Evolutionary conservation across 64 coral and sea anemone genomes (phyloP), one percentile per base, ranked within the genome.

Genomic region (Orbicella faveolata): DNA sequence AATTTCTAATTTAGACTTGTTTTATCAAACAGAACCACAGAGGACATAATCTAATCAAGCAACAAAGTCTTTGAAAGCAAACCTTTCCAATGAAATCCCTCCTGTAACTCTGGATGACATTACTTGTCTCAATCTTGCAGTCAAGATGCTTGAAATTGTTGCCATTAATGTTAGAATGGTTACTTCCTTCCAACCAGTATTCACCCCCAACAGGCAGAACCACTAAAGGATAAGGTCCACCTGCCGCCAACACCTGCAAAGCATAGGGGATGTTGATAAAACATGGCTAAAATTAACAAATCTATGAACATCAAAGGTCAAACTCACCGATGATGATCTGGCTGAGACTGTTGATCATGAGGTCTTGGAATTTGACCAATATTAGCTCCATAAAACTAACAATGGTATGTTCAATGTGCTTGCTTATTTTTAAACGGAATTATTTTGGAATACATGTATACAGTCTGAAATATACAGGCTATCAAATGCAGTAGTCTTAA

Each of bases 111-210:
- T 91, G 79, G 35, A 91, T 84, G 19, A 84, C 69, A 34, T 84
- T 77, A 72, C 93, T 92, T 59, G 79, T 92, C 76, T 96, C 91
- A 51, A 96, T 90, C 53, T 77, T 83, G 80, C 94, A 93, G 14
- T 61, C 82, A 62, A 79, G 33, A 74, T 57, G 61, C 54, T 36
- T 75, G 13, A 26, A 62, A 53, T 91, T 55, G 15, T 37, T 61
- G 36, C 30, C 35, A 25, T 8, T 77, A 20, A 91, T 33, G 18
- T 19, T 59, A 33, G 41, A 87, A 84, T 98, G 96, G 19, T 98
- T 98, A 30, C 90, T 95, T 37, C 96, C 96, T 34, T 98, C 96
- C 33, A 95, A 74, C 93, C 96, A 95, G 73, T 93, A 98, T 72
- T 95, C 96, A 34, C 96, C 96, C 36, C 81, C 84, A 36, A 98